Evolutionary conservation across 2,797 vertebrate genomes (phyloP), one percentile per base, ranked within the genome.

Genomic region (Gadopsis marmoratus): DNA sequence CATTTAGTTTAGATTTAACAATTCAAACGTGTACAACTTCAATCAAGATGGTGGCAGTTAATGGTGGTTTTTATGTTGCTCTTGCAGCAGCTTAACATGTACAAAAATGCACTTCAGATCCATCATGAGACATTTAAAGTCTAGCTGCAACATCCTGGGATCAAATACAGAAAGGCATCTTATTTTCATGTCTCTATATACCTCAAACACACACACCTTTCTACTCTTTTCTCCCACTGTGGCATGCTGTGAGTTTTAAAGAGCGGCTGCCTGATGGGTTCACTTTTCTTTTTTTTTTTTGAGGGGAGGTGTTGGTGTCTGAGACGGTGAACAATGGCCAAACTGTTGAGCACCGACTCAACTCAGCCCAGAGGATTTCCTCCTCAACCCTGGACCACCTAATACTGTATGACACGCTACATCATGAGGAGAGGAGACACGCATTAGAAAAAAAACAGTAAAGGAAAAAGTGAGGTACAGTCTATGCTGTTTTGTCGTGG

Each of bases 331-430:
- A 94, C 90, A 94, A 94, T 94, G 92, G 84, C 65, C 80, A 91
- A 94, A 94, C 93, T 91, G 93, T 94, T 93, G 88, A 91, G 89
- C 89, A 81, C 83, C 72, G 81, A 91, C 90, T 89, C 82, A 75
- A 84, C 76, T 71, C 84, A 53, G 92, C 86, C 89, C 79, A 84
- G 59, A 89, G 92, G 91, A 94, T 93, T 94, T 95, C 93, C 92
- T 93, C 90, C 79, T 93, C 92, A 93, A 55, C 74, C 43, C 79
- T 45, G 78, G 82, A 90, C 78, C 76, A 85, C 87, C 82, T 94
- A 91, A 94, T 90, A 79, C 71, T 76, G 73, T 64, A 72, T 90
- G 93, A 92, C 93, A 91, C 60, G 74, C 90, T 85, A 74, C 87
- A 90, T 89, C 85, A 71, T 35, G 73, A 85, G 71, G 59, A 83